Base-by-base conservation (phyloP, 2,888 invertebrate genomes). In the Busseola fusca region DNA sequence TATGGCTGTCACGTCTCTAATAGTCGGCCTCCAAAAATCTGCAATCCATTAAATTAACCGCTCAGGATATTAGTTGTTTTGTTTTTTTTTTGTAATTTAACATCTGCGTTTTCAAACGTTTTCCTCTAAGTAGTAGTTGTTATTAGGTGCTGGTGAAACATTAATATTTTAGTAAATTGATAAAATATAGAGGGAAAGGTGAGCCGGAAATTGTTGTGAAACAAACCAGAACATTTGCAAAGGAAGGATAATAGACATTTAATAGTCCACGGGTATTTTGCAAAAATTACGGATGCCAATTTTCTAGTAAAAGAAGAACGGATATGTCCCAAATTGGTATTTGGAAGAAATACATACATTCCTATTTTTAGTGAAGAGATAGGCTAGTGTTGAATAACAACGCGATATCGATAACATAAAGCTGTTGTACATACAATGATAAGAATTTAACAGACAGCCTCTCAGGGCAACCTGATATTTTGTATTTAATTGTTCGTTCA, bases 301-400 rank as follows among this genome's bases (percentile, higher is more conserved):
- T 73, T 42, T 40, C 34, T 10, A 64, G 52, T 30, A 37, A 64
- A 60, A 60, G 12, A 45, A 21, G 45, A 62, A 57, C 64, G 60
- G 57, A 78, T 56, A 64, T 64, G 50, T 58, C 64, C 14, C 30
- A 62, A 77, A 77, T 73, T 79, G 57, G 56, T 67, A 52, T 58
- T 59, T n/a, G 5, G 42, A n/a, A 25, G 63, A 9, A 14, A 50
- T 68, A 25, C n/a, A n/a, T n/a, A n/a, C n/a, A n/a, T n/a, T n/a
- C 18, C 60, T 27, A 76, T 42, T 67, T 63, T 60, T 57, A 57
- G 27, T 25, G 7, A 4, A 37, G 25, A 3, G 25, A 3, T 66
- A 66, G 0, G 12, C 1, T 21, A 18, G 18, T 42, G n/a, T 69
- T 6, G 25, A 37, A 18, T 56, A 16, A 7, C 12, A 7, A 7